Evolutionary conservation across 2,888 invertebrate species (phyloP).

Genomic region (Protonemura montana): DNA sequence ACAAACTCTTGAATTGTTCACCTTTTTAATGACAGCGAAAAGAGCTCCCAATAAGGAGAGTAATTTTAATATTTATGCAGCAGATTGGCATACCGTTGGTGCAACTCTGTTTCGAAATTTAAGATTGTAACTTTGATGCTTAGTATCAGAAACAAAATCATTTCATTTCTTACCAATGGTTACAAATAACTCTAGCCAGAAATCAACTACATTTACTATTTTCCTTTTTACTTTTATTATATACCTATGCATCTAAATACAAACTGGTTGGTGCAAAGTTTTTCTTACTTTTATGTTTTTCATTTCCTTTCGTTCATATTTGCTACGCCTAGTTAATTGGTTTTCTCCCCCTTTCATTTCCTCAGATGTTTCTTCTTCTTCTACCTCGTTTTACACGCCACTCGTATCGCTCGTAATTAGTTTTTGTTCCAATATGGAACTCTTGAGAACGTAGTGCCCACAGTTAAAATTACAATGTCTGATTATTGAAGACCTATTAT

Average conservation of each 20-base stretch:
- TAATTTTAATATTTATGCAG: not conserved
- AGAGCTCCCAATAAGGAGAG: not conserved
- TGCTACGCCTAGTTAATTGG: constrained; percentile 36
- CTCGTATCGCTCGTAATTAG: constrained; percentile 19
- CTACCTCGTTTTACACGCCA: not conserved
- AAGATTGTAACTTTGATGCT: too few species aligned
- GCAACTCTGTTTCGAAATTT: not conserved
- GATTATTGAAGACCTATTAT: not conserved
- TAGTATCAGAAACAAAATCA: too few species aligned
- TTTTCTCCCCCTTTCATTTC: constrained; percentile 38
- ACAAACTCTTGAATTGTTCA: not conserved
- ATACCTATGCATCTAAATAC: too few species aligned
- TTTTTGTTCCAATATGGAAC: constrained; percentile 22
- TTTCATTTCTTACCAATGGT: too few species aligned
- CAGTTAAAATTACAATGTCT: not conserved
- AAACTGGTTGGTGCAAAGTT: not conserved
- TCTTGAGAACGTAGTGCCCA: not conserved
- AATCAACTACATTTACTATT: too few species aligned
- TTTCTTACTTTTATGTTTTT: constrained; percentile 27
- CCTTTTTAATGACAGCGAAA: not conserved
- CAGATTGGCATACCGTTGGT: not conserved
- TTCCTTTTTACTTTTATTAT: too few species aligned
- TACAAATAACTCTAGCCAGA: too few species aligned
- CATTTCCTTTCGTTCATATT: constrained; percentile 38
- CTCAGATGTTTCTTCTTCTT: not conserved